Evolutionary conservation across 2,888 invertebrate species (phyloP).

Genomic region (Xestoiulus laeticollis): DNA sequence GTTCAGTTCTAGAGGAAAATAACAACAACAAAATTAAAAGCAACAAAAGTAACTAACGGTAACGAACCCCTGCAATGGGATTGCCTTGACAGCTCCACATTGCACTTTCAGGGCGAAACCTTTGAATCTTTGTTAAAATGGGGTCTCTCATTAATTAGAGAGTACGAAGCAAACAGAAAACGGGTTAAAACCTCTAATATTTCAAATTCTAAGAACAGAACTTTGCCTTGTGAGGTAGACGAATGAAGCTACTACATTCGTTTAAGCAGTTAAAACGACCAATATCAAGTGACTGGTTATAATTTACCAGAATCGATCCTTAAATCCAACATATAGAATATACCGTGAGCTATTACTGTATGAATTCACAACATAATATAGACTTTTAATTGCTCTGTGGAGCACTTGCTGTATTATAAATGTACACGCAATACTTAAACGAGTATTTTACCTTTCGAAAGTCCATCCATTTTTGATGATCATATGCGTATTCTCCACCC

Average conservation of each 20-base stretch:
- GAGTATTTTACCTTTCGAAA: conserved; percentile 73
- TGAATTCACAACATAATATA: too few relatives aligned
- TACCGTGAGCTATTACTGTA: too few relatives aligned
- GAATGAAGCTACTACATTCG: too few relatives aligned
- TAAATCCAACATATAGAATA: too few relatives aligned
- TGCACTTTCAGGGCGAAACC: not conserved
- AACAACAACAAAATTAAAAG: not conserved
- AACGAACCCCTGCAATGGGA: not conserved
- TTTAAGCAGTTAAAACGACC: too few relatives aligned
- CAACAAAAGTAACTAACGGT: not conserved
- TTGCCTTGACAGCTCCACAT: not conserved
- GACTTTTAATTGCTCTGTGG: too few relatives aligned
- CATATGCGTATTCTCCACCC: conserved; percentile 73
- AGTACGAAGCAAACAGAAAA: not conserved
- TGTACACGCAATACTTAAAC: not conserved
- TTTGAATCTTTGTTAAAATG: not conserved
- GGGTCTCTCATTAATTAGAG: not conserved
- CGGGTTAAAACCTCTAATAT: not conserved
- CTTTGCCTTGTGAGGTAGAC: not conserved
- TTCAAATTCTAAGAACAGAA: not conserved
- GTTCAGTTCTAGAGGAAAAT: not conserved
- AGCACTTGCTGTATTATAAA: not conserved
- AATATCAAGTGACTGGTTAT: too few relatives aligned
- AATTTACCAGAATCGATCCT: too few relatives aligned
- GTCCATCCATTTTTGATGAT: conserved; percentile 78